Base-by-base conservation (phyloP, 2,113 vertebrate species). In the Zosterops hypoxanthus region DNA sequence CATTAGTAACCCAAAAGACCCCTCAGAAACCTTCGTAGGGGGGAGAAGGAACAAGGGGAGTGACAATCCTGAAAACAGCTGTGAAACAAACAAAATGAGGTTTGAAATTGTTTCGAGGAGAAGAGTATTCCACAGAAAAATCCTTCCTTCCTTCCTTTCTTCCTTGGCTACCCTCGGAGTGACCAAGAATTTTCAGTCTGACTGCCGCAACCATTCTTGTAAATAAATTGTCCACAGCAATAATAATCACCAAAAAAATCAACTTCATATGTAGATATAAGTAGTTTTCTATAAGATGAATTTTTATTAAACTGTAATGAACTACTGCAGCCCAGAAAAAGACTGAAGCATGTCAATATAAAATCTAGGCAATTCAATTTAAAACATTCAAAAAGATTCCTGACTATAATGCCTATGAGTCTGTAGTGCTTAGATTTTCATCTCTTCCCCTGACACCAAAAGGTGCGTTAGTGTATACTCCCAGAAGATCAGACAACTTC, bases 11-110 rank as follows among this genome's bases (percentile, higher is more conserved):
- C 5, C 55, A 59, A 94, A 81, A 31, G 4, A 49, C 0, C 0
- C 1, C 4, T 1, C 6, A 50, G 18, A 2, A 44, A 56, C 5
- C 26, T 68, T 49, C 39, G 5, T 8, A 31, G 4, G 2, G 5
- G 2, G 3, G 4, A 34, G 8, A 24, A 34, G 1, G 2, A 25
- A 52, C 8, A 69, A 57, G 7, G 1, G 5, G 33, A 65, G 29
- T 7, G 4, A 71, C 16, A 59, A 70, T 36, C 8, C 11, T 3
- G 1, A 19, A 29, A 81, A 65, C 2, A 21, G 5, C 6, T 34
- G 24, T n/a, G 16, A 79, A 90, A 57, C 4, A 76, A 46, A 84
- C 73, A 29, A 16, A 20, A 1, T 84, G 39, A 59, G 12, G 8
- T 77, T 77, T 80, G 24, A 36, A 26, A 39, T 28, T 47, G 29